Evolutionary conservation across 2,888 invertebrate genomes (phyloP), one percentile per base, ranked within the genome.

Genomic region (Scelioninae gen. 1): DNA sequence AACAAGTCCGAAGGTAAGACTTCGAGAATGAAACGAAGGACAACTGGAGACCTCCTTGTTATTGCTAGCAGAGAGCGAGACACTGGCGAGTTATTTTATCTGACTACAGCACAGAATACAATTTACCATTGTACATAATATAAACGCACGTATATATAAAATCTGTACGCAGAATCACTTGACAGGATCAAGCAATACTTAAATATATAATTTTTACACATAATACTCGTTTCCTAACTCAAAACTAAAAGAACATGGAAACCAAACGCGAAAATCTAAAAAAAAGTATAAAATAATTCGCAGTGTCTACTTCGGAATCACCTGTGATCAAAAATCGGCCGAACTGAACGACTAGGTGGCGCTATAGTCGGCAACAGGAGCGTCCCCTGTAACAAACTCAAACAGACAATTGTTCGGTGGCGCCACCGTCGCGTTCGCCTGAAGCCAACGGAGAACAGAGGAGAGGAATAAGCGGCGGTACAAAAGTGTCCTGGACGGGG

Each of bases 401-500:
- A 63, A 63, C 32, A 38, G 38, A 16, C 47, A 62, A 16, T 29
- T 63, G 49, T 16, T 3, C 47, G 49, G n/a, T n/a, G n/a, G n/a
- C n/a, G n/a, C n/a, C n/a, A n/a, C n/a, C n/a, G n/a, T n/a, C n/a
- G n/a, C n/a, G n/a, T n/a, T n/a, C n/a, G n/a, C n/a, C n/a, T n/a
- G n/a, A n/a, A n/a, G n/a, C n/a, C n/a, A n/a, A n/a, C n/a, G n/a
- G n/a, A n/a, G n/a, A 63, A 45, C 45, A n/a, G 15, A 56, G 4
- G 13, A 55, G 32, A 68, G 43, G n/a, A 31, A 15, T 34, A 69
- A 45, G 0, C 10, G 58, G 4, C 29, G 60, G 34, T 34, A 15
- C 51, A 72, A 72, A 69, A 38, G 29, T 60, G 53, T 65, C 34
- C 55, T 74, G 65, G 75, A 65, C 65, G 65, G 65, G 75, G 29